phyloP scores from a whole-genome alignment of 2,797 vertebrate species.

The Caiman crocodilus region DNA sequence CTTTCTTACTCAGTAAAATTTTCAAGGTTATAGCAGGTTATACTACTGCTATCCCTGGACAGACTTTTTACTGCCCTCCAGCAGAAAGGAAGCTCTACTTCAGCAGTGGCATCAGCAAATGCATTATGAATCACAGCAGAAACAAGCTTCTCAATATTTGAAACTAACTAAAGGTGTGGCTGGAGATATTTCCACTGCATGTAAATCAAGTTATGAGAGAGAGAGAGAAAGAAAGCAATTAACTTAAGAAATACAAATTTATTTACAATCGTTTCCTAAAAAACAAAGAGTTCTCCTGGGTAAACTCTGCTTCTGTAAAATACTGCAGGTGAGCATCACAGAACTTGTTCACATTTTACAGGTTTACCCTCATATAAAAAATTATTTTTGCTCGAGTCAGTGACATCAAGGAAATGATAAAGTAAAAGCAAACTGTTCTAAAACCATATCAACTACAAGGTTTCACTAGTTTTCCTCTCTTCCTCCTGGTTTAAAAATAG shows the following conservation, averaged over 20 bases:
- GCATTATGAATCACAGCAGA: neutral
- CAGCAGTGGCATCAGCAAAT: accelerated
- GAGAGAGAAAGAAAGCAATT: slow-evolving; percentile 27
- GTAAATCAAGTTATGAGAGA: neutral
- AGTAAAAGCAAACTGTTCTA: neutral
- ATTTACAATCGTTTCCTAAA: slow-evolving; percentile 70
- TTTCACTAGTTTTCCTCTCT: neutral
- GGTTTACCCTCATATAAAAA: slow-evolving; percentile 12
- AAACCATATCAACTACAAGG: neutral
- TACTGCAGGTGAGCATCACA: neutral
- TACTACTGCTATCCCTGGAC: neutral
- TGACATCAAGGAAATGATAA: accelerated
- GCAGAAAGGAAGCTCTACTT: neutral
- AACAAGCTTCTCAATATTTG: neutral
- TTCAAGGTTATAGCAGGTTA: neutral
- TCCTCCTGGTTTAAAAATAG: neutral
- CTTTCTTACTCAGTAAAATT: neutral
- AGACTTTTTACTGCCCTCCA: neutral
- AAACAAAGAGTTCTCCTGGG: slow-evolving; percentile 24
- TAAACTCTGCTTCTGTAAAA: slow-evolving; percentile 20
- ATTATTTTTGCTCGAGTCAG: neutral
- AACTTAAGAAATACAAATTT: slow-evolving; percentile 72
- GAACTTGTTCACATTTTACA: slow-evolving; percentile 46
- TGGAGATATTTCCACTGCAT: neutral
- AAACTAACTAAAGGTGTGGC: neutral